These are phyloP conservation scores for Chaetodon trifasciatus DNA, from an alignment of 2,797 vertebrate species.

Conservation along the genomic window DNA sequence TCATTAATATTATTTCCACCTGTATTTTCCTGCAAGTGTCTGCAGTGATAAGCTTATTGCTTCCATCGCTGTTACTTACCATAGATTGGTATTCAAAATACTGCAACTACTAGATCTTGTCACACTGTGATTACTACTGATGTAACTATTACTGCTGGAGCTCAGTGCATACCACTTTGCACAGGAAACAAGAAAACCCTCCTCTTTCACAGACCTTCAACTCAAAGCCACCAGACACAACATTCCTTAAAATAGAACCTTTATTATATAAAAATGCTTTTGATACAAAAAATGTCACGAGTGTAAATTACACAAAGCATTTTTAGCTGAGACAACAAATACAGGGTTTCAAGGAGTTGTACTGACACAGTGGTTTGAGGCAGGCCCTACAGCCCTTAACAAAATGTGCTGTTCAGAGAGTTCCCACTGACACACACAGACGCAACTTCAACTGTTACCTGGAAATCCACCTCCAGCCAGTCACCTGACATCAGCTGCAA, in stretches of 20 bases:
- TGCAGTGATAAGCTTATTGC: not conserved
- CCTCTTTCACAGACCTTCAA: not conserved
- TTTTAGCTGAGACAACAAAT: slow-evolving; percentile 73
- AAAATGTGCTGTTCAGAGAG: slow-evolving; percentile 33
- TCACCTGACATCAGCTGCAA: not conserved
- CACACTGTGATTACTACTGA: not conserved
- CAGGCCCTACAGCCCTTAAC: slow-evolving; percentile 31
- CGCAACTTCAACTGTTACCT: slow-evolving; percentile 1
- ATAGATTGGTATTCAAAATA: not conserved
- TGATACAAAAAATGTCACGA: slow-evolving; percentile 85
- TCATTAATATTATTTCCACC: not conserved
- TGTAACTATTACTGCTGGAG: not conserved
- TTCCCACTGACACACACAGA: slow-evolving; percentile 18
- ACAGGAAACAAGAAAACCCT: not conserved
- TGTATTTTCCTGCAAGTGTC: not conserved
- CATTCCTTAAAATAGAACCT: slow-evolving; percentile 87
- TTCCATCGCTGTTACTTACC: not conserved
- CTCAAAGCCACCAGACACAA: slow-evolving; percentile 18
- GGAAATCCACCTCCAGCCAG: slow-evolving; percentile 2
- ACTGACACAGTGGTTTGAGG: slow-evolving; percentile 71
- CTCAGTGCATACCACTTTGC: not conserved
- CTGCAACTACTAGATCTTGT: not conserved
- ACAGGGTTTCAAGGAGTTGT: slow-evolving; percentile 65
- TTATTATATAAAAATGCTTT: slow-evolving; percentile 90
- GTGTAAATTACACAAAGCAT: slow-evolving; percentile 83